Conservation (phyloP, 2,113 vertebrate genomes). For the Fulica atra region DNA sequence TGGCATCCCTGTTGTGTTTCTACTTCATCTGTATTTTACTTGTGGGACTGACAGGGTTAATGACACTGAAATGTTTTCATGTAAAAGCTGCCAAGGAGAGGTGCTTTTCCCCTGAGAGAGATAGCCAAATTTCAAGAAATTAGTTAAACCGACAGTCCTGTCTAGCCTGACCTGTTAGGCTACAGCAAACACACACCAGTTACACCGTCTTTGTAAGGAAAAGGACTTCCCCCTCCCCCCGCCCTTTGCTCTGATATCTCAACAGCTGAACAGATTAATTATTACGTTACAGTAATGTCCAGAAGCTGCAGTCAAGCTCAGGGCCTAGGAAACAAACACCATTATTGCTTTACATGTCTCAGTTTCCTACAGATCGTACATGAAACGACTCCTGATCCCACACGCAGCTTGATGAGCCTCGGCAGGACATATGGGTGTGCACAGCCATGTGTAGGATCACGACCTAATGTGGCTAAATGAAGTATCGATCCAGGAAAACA, state of each 20-base stretch:
- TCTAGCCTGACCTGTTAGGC: background rate
- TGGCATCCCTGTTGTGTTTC: fast-evolving
- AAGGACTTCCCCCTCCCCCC: fast-evolving
- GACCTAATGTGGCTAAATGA: background rate
- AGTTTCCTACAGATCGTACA: background rate
- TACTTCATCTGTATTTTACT: background rate
- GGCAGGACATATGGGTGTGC: background rate
- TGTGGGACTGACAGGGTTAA: background rate
- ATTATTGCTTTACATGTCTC: background rate
- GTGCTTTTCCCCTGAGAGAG: background rate
- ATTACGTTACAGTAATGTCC: background rate
- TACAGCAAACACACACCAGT: background rate
- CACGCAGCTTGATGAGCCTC: background rate
- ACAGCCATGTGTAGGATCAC: background rate
- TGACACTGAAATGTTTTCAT: background rate
- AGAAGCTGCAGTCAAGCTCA: background rate
- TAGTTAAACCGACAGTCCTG: background rate
- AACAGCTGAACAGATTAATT: background rate
- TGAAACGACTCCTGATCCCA: background rate
- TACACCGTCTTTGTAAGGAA: background rate
- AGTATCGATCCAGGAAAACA: background rate
- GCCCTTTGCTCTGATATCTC: background rate
- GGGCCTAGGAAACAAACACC: background rate
- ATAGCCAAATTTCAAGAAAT: slow-evolving; percentile 12
- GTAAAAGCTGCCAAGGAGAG: background rate